Base-by-base conservation (phyloP, 1,140 invertebrate species). In the Penaeus indicus region DNA sequence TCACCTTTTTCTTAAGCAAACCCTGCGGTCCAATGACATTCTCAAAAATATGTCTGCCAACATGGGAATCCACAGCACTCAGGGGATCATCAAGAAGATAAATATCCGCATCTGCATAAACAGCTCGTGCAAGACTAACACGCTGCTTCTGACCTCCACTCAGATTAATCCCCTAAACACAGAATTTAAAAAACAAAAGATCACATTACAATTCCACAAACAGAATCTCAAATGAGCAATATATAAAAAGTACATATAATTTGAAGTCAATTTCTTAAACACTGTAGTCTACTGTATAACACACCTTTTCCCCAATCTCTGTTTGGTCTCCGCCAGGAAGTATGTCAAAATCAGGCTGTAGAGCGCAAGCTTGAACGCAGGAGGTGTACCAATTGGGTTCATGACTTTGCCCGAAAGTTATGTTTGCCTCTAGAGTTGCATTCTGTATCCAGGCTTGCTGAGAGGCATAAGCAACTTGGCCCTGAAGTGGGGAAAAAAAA, bases 91-190 rank as follows among this genome's bases (percentile, higher is more conserved):
- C 98, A 90, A 99, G 93, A 91, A 97, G 95, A 92, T 98, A 98
- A 77, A 98, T 94, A 92, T 99, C 97, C 1, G 96, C 95, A 92
- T 98, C 95, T 91, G 95, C 95, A 92, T 99, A 99, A 27, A 99
- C 96, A 54, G 98, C 98, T 92, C 98, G 94, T 0, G 98, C 98
- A 67, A 99, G 93, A 90, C 96, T 97, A 25, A 99, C 97, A 91
- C 98, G 94, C 92, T 99, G 98, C 92, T 99, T 99, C 92, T 99
- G 98, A 47, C 98, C 99, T 80, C 98, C 99, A 84, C 97, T 98
- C 83, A 99, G 94, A 93, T 99, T 99, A 90, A 99, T 98, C 79
- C 96, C 96, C 86, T 90, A 67, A 91, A 86, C 47, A 18, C 63
- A n/a, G 32, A 84, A 27, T 16, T 21, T 22, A 67, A 64, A 18